Base-by-base conservation (phyloP, 2,113 vertebrate genomes). In the Cepphus grylle region DNA sequence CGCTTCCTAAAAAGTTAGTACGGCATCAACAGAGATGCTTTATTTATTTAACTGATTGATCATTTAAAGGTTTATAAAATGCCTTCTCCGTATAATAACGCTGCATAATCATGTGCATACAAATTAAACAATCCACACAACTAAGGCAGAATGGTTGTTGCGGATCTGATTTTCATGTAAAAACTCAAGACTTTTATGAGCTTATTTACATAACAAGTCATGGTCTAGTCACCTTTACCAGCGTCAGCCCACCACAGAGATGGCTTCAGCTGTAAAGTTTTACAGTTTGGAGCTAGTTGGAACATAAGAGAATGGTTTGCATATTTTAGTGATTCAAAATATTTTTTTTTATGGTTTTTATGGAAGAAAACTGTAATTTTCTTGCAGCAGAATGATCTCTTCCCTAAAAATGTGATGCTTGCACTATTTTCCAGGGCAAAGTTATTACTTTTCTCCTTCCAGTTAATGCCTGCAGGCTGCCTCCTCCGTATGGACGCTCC, bases 151-250 rank as follows among this genome's bases (percentile, higher is more conserved):
- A 59, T 8, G 58, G 52, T 26, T 84, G 73, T 36, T 49, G 70
- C 58, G n/a, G 61, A 40, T 66, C 81, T 79, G 84, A 78, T 86
- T 95, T 94, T 62, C 61, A 8, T 49, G 89, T 89, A 84, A 82
- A 61, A 95, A 49, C 55, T 72, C 86, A 11, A 69, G 91, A 66
- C 8, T 80, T 97, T 97, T 95, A 95, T 88, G 55, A 73, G 49
- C 71, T 94, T 95, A 93, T 97, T 97, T 97, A 88, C 94, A 94
- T 91, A 97, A 90, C 84, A 93, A 95, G 91, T 94, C 89, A 96
- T 85, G 95, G 81, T 91, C 89, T 84, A 23, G 40, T 93, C 55
- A 72, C 91, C 89, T 94, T 86, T 70, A 93, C 53, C 79, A 87
- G 59, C 21, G 0, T 58, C 94, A 92, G 38, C 61, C 65, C 3